Conservation (phyloP, 2,888 invertebrate genomes). For the Sacculina carcini region DNA sequence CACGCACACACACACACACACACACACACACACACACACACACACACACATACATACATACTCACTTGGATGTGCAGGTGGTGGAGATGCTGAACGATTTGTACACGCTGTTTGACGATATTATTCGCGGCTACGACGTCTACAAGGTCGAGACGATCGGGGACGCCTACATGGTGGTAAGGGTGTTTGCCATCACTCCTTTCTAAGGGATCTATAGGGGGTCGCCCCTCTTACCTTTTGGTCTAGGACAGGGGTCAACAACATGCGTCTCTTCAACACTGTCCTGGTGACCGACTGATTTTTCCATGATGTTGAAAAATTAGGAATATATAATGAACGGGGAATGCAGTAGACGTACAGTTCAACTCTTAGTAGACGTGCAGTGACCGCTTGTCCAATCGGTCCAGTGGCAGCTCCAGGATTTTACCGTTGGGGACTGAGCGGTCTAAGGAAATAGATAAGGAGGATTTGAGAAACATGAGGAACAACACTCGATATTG, state of each 20-base stretch:
- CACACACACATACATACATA: background rate
- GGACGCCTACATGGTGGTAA: constrained; percentile 20
- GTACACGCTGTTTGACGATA: constrained; percentile 30
- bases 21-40: background rate
- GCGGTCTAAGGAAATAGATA: too few relatives aligned
- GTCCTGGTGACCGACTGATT: too few relatives aligned
- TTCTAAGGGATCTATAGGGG: background rate
- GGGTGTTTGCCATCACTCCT: background rate
- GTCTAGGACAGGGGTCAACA: too few relatives aligned
- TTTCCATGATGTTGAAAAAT: too few relatives aligned
- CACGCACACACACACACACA: background rate
- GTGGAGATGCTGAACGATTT: constrained; percentile 29
- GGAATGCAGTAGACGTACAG: too few relatives aligned
- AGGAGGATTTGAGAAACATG: too few relatives aligned
- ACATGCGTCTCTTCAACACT: too few relatives aligned
- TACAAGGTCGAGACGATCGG: constrained; percentile 24
- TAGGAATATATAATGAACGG: too few relatives aligned
- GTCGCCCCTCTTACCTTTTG: background rate
- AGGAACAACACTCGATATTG: background rate
- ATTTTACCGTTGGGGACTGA: too few relatives aligned
- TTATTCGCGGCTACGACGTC: constrained; percentile 26
- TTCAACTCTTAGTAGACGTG: too few relatives aligned
- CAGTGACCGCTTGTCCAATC: too few relatives aligned
- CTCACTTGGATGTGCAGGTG: constrained; percentile 19
- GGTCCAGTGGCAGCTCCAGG: too few relatives aligned